Base-by-base conservation (phyloP, 2,797 vertebrate species). In the Leptatherina wallacei region DNA sequence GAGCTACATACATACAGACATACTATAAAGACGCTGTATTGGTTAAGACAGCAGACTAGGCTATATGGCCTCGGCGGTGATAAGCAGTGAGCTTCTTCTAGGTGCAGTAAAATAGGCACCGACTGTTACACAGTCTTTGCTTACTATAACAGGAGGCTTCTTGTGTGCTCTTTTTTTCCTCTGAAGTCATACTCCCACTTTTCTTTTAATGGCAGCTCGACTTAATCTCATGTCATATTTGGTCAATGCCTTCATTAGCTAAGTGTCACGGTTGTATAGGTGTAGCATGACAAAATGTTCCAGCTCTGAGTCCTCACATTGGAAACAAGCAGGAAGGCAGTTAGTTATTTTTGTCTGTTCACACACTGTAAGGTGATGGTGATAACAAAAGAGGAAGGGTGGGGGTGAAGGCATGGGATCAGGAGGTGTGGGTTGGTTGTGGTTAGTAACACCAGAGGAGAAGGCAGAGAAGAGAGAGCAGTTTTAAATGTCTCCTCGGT, bases 1-100 rank as follows among this genome's bases (percentile, higher is more conserved):
- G 70, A 68, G 38, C 38, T 32, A 81, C 73, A 74, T 12, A 58
- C 73, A 20, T 3, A 72, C 82, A 83, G 7, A 86, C 73, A 68
- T 7, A 83, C 73, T 81, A 84, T 72, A 85, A 85, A 88, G 78
- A 83, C 38, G 83, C 84, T 80, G 85, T 73, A 76, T 85, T 83
- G 82, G 73, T 88, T 83, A 69, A 90, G 73, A 91, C 85, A 88
- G 89, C 88, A 85, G 77, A 85, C 77, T 83, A 85, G 87, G 83
- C 85, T 90, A 74, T 71, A 73, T 71, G 78, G 88, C 85, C 82
- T 85, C 87, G 90, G 86, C 77, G 85, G 87, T 87, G 87, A 82
- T 81, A 58, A 91, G 86, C 82, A 84, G 84, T 85, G 89, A 88
- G 83, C 73, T 88, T 82, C 80, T 68, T 78, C 77, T 38, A 74